Evolutionary conservation across 2,113 vertebrate genomes (phyloP), one percentile per base, ranked within the genome.

Genomic region (Mustela nigripes): DNA sequence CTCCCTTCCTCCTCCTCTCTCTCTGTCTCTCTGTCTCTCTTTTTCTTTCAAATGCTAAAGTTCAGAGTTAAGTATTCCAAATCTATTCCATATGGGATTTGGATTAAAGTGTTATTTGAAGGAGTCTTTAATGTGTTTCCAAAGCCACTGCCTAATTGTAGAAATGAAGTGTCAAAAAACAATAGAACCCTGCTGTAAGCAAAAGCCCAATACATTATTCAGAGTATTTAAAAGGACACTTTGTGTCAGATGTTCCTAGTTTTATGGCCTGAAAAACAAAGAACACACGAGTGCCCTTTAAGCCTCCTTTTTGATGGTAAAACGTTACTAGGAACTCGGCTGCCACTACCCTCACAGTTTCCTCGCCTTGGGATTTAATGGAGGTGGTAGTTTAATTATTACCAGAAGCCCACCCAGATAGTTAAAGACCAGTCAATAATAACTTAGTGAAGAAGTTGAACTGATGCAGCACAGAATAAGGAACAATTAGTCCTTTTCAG

Each of bases 401-500:
- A 81, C 71, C 79, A 97, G 39, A 88, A 94, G 92, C 33, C 81
- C 94, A 94, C 88, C 71, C 96, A 82, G 78, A 42, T 14, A 65
- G 96, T 4, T 65, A 33, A 87, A 7, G 79, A 31, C 16, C 5
- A 24, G 53, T 97, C 95, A 83, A 0, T 56, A 93, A 0, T 2
- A 36, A 33, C 67, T 92, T 83, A 92, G 48, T 56, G 62, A 94
- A 65, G 62, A 31, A 90, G 48, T 78, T 24, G 11, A 89, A 33
- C 4, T n/a, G 11, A 76, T 86, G 22, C 19, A 74, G 31, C 81
- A 82, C 48, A 91, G 16, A 76, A 56, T 11, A 31, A 15, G 21
- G 94, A 98, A 86, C 48, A 97, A 84, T 84, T 79, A n/a, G 3
- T 5, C 3, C 87, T 85, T 97, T 97, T 82, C 67, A 89, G 33